Conservation (phyloP, 2,113 vertebrate genomes). For the Chionodraco myersi region DNA sequence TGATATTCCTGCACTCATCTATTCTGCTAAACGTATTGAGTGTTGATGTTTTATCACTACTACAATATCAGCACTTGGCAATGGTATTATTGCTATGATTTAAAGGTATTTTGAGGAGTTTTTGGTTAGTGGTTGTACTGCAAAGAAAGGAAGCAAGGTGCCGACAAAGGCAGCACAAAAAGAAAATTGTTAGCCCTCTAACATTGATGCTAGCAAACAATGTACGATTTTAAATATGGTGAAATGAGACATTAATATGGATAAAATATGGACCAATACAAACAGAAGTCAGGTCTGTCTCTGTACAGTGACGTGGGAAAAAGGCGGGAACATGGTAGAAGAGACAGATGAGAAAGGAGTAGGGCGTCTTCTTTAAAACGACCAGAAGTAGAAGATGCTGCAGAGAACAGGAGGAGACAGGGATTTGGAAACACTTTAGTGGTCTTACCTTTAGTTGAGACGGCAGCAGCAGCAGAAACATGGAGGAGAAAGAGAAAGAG, state of each 20-base stretch:
- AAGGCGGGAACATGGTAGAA: background rate
- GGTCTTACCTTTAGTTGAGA: constrained; percentile 78
- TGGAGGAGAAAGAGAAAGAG: constrained; percentile 46
- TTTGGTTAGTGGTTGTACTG: background rate
- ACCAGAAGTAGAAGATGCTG: no score
- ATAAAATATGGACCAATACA: background rate
- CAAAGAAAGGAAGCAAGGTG: background rate
- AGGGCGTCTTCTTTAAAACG: no score
- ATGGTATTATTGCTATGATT: background rate
- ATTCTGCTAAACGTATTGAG: background rate
- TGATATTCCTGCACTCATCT: no score
- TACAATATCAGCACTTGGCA: background rate
- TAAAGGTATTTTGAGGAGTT: background rate
- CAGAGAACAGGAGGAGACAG: background rate
- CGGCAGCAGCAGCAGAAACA: constrained; percentile 56
- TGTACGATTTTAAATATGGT: background rate
- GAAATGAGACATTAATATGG: no score
- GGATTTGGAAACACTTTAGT: background rate
- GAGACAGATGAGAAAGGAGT: no score
- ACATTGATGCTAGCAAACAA: background rate
- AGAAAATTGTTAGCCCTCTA: background rate
- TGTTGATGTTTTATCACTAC: background rate
- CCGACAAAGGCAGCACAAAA: background rate
- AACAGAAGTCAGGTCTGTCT: background rate
- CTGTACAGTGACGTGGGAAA: background rate